Evolutionary conservation across 2,113 vertebrate species (phyloP), one percentile per base, ranked within the genome.

Genomic region (Apteryx owenii): DNA sequence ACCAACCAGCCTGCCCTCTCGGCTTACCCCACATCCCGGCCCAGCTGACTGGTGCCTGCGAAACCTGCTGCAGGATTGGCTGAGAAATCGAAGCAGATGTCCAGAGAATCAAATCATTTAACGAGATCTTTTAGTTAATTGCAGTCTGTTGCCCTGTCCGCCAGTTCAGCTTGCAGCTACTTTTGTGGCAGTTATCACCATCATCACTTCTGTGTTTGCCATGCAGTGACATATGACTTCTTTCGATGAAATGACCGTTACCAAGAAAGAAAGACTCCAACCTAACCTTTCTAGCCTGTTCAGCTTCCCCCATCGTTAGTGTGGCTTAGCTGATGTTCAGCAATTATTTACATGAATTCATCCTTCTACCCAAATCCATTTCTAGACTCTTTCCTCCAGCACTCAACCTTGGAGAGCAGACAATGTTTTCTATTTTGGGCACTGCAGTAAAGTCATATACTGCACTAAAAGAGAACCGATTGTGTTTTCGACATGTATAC

Each of bases 331-430:
- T 82, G 81, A 79, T 58, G 70, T 82, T 92, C 54, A 77, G 50
- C 75, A 88, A 68, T 94, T 94, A 77, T 60, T 80, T 85, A 50
- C 94, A 36, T 77, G 91, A 96, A 80, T 70, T 81, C 90, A 80
- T 11, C 70, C 36, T 94, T 91, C 95, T 53, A 81, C 46, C 77
- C 53, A 91, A 89, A 85, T 58, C 2, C 62, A 72, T 62, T 85
- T 90, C 88, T 70, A 26, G 38, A 62, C 8, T 38, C 72, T 78
- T 61, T 72, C 71, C 81, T 85, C 28, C 0, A 25, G 65, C 53
- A 6, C 38, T 79, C 89, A 91, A 61, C 25, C 54, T 38, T 51
- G 84, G 60, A 12, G 58, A 31, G 42, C 15, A 22, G 20, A 73
- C 29, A 94, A 46, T 54, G 51, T 85, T 50, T 79, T 14, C 65